Evolutionary conservation across 2,888 invertebrate species (phyloP), one percentile per base, ranked within the genome.

Genomic region (Rhabditoides inermis): DNA sequence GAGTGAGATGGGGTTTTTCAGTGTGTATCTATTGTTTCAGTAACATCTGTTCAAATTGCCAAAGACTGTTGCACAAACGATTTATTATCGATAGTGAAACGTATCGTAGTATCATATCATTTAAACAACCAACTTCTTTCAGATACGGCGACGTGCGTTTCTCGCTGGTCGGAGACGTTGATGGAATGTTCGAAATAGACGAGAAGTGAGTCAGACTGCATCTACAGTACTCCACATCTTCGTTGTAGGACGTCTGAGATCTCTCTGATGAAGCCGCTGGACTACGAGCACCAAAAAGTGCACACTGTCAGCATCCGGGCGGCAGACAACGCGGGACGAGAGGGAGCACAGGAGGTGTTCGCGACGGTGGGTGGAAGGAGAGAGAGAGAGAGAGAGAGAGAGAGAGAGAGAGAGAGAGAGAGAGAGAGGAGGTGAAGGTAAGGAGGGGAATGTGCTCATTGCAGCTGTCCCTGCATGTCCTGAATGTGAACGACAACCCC

Each of bases 271-370:
- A 44, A 50, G 12, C 42, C 51, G 25, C 25, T 64, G 12, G 64
- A 64, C 39, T 64, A 39, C 37, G 60, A 64, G 40, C 55, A 47
- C 1, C 64, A 64, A 50, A 41, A 58, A 18, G 45, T 52, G 3
- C 64, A 64, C 35, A 60, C 60, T 0, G 44, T 64, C 4, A 58
- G 55, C 12, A 45, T 64, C 20, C 53, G 53, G 26, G 60, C 59
- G 27, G 46, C 55, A 5, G 64, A 61, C 35, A 58, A 59, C 37
- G 36, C 45, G 6, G 58, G 57, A 1, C 36, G 42, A 10, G 46
- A 48, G 2, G 56, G 56, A 4, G 42, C 45, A 26, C 56, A 64
- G 25, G 64, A 64, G 44, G 61, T 60, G 1, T 64, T 64, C 28
- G 61, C 60, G 5, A 54, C 64, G 32, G 56, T 64, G 22, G 35